phyloP scores from a whole-genome alignment of 2,113 vertebrate species.

The Probosciger aterrimus region DNA sequence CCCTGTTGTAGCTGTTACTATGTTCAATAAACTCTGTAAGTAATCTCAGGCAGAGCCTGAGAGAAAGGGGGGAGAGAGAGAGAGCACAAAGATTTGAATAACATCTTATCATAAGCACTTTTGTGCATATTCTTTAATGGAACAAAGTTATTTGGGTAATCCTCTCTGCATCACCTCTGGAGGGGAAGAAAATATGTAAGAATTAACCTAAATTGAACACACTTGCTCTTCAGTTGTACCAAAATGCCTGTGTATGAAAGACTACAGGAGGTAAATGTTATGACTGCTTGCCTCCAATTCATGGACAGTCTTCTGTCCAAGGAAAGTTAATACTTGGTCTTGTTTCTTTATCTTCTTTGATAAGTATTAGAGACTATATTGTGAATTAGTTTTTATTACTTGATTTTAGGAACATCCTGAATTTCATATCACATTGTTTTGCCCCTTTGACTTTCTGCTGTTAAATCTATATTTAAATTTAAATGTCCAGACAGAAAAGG shows the following conservation, averaged over 20 bases:
- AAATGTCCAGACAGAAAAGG: neutral
- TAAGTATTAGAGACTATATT: neutral
- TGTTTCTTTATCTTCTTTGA: neutral
- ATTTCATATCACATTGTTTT: neutral
- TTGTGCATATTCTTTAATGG: neutral
- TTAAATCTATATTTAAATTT: neutral
- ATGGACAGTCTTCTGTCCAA: neutral
- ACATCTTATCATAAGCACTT: neutral
- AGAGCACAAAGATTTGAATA: neutral
- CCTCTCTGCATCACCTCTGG: neutral
- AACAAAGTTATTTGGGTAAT: neutral
- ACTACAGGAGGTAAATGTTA: neutral
- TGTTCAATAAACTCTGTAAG: neutral
- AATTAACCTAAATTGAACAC: neutral
- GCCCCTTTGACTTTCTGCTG: neutral
- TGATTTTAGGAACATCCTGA: neutral
- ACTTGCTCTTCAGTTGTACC: neutral
- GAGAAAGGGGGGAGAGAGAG: neutral
- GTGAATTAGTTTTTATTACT: neutral
- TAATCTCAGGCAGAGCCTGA: neutral
- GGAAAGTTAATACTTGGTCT: neutral
- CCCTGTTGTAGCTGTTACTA: neutral
- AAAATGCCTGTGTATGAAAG: neutral
- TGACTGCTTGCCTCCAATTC: accelerated
- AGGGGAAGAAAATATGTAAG: neutral